phyloP scores from a whole-genome alignment of 2,113 vertebrate genomes.

The Anhinga rufa region DNA sequence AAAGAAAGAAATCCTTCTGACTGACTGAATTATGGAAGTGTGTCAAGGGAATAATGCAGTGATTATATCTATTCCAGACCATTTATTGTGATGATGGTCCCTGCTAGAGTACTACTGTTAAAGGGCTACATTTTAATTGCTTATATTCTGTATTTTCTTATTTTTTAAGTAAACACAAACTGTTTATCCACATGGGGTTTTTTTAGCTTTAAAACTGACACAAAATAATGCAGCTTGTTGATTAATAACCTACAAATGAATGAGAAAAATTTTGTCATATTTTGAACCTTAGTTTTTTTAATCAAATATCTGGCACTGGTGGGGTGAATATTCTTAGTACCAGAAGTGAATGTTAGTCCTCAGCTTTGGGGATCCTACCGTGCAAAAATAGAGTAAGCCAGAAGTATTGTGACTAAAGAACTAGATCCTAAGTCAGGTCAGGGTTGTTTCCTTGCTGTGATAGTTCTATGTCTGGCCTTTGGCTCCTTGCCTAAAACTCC shows the following conservation, averaged over 20 bases:
- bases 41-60: not conserved
- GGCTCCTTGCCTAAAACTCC: not conserved
- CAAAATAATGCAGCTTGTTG: not conserved
- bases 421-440: not conserved
- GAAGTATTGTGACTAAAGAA: not conserved
- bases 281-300: not conserved
- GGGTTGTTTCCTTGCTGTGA: not conserved
- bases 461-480: not conserved
- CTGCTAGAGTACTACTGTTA: slow-evolving; percentile 35
- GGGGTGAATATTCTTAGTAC: not conserved
- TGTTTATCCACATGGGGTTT: not conserved
- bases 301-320: not conserved
- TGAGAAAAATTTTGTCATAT: not conserved
- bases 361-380: not conserved
- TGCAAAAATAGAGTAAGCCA: not conserved
- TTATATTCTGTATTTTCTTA: slow-evolving; percentile 46
- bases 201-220: not conserved
- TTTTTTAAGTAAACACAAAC: slow-evolving; percentile 38
- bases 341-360: not conserved
- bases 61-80: not conserved
- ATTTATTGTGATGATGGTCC: slow-evolving; percentile 24
- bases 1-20: slow-evolving; percentile 2
- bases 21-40: not conserved
- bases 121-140: slow-evolving; percentile 62
- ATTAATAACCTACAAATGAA: not conserved